Conservation (phyloP, 2,113 vertebrate genomes). For the Pleuronectes platessa region DNA sequence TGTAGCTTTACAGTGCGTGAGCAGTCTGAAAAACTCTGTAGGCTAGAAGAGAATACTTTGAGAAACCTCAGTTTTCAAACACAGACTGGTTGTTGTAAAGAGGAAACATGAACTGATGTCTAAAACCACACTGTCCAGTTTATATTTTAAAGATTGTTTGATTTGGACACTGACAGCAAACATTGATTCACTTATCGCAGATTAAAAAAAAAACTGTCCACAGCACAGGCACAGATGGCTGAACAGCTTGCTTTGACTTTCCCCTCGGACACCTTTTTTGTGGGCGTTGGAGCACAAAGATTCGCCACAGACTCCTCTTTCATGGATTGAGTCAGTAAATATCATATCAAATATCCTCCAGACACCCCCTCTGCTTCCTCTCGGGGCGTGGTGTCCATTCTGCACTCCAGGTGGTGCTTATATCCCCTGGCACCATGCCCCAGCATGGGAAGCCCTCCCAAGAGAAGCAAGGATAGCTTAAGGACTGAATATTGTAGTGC, state of each 20-base stretch:
- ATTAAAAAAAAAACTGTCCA: constrained; percentile 9
- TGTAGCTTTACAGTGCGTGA: no score
- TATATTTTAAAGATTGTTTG: constrained; percentile 38
- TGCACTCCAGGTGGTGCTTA: constrained; percentile 61
- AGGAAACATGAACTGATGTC: background rate
- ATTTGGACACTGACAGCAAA: constrained; percentile 36
- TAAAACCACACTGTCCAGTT: background rate
- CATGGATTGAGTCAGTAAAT: constrained; percentile 39
- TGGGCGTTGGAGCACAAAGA: constrained; percentile 27
- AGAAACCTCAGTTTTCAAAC: no score
- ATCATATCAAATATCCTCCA: constrained; percentile 56
- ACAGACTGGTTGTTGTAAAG: no score
- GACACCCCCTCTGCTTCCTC: constrained; percentile 27
- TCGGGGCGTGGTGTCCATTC: constrained; percentile 31
- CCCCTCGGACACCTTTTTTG: constrained; percentile 61
- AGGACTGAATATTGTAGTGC: constrained; percentile 49
- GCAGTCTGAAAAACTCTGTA: no score
- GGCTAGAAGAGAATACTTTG: no score
- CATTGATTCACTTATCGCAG: constrained; percentile 26
- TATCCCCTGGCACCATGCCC: constrained; percentile 45
- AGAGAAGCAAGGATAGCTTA: constrained; percentile 53
- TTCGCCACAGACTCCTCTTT: constrained; percentile 35
- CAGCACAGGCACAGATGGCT: constrained; percentile 64
- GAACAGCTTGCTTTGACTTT: constrained; percentile 70
- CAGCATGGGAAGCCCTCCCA: constrained; percentile 51